Evolutionary conservation across 2,113 vertebrate genomes (phyloP).

Genomic region (Genyomyrus donnyi): DNA sequence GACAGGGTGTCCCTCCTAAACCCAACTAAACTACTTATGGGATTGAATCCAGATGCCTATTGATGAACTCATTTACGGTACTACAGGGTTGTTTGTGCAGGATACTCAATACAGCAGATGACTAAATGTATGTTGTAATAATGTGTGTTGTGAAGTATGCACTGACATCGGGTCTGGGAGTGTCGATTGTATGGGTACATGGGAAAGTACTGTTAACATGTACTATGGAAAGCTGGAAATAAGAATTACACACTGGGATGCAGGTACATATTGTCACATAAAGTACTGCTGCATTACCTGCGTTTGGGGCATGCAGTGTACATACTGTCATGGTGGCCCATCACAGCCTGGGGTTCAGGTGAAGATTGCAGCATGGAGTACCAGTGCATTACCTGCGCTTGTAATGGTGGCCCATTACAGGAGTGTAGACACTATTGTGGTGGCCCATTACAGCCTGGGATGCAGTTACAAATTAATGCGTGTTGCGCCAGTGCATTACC

Average conservation of each 20-base stretch:
- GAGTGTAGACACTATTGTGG: constrained; percentile 86
- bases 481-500: constrained; percentile 38
- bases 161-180: neutral
- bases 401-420: constrained; percentile 17
- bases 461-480: neutral
- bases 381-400: constrained; percentile 46
- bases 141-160: neutral
- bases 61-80: neutral
- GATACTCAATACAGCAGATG: neutral
- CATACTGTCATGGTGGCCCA: neutral
- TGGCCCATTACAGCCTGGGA: neutral
- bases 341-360: neutral
- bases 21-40: neutral
- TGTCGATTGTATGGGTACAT: neutral
- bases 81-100: neutral
- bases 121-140: neutral
- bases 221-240: neutral
- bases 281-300: neutral
- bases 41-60: neutral
- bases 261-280: neutral
- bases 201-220: neutral
- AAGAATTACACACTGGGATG: neutral
- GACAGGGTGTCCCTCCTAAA: neutral
- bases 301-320: neutral
- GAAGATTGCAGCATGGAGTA: neutral